phyloP scores from a whole-genome alignment of 2,113 vertebrate species.

The Barbus barbus region DNA sequence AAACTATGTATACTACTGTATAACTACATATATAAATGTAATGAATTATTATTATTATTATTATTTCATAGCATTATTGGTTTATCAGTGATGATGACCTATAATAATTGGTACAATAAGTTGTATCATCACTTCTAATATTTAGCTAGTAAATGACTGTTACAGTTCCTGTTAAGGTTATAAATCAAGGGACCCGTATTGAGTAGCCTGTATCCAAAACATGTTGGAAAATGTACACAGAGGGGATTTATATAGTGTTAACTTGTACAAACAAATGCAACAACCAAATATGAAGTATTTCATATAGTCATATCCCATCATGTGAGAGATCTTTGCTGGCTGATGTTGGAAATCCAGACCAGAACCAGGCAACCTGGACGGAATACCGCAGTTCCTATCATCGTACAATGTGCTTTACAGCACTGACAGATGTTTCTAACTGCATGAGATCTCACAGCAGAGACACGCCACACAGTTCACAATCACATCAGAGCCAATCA shows the following conservation, averaged over 20 bases:
- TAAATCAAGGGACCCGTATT: too few species aligned
- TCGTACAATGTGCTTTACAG: background rate
- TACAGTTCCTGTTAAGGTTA: too few species aligned
- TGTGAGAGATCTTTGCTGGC: background rate
- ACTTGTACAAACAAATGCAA: background rate
- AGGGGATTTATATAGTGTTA: background rate
- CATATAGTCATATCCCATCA: background rate
- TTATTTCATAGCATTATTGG: too few species aligned
- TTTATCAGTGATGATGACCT: too few species aligned
- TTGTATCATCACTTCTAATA: background rate
- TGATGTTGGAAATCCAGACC: background rate
- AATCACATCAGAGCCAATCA: slow-evolving; percentile 14
- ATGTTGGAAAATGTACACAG: background rate
- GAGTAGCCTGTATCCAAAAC: background rate
- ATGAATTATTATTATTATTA: too few species aligned
- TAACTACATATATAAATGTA: too few species aligned
- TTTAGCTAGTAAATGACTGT: background rate
- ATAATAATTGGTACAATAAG: too few species aligned
- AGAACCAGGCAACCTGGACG: background rate
- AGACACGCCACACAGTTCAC: background rate
- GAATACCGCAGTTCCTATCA: background rate
- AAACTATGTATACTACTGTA: too few species aligned
- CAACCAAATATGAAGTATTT: background rate
- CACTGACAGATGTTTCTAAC: background rate
- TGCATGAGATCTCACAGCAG: background rate